Base-by-base conservation (phyloP, 2,888 invertebrate genomes). In the Platerodrilus igneus region DNA sequence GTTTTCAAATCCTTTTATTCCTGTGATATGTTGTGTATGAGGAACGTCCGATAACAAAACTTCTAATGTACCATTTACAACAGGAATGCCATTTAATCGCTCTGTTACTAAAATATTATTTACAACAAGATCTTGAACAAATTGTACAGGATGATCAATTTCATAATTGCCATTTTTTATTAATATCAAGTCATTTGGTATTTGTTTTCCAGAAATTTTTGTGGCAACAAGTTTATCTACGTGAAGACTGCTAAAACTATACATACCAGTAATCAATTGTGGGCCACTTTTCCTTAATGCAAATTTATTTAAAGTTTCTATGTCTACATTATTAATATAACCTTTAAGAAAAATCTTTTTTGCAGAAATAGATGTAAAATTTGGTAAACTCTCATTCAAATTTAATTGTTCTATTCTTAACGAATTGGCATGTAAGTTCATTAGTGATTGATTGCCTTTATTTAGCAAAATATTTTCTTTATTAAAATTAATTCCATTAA, bases 21-120 rank as follows among this genome's bases (percentile, higher is more conserved):
- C 73, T 1, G 58, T 60, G 2, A 77, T 64, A 18, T 64, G 51
- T 52, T 76, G 76, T 1, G 62, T 58, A 19, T 65, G 54, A 11
- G 59, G 51, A 0, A 65, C 54, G 32, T 71, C 52, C 31, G 60
- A 67, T 9, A 72, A 53, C 23, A 77, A 54, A 8, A 73, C 62
- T 53, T 73, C 69, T 13, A 77, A 57, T 42, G 63, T 60, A 8
- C 64, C 63, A 8, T 69, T 53, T 10, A 51, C 53, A 5, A 76
- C 71, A 17, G 63, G 57, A 37, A 77, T 70, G 27, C 70, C 64
- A 57, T 76, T 74, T 13, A 77, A 55, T 20, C 66, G 62, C 9
- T 68, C 54, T 9, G 55, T 53, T n/a, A 74, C 64, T 3, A 56
- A 32, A 7, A 77, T 47, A 8, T 68, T 55, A 20, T 70, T 64